Evolutionary conservation across 2,888 invertebrate species (phyloP), one percentile per base, ranked within the genome.

Genomic region (Thymelicus sylvestris): DNA sequence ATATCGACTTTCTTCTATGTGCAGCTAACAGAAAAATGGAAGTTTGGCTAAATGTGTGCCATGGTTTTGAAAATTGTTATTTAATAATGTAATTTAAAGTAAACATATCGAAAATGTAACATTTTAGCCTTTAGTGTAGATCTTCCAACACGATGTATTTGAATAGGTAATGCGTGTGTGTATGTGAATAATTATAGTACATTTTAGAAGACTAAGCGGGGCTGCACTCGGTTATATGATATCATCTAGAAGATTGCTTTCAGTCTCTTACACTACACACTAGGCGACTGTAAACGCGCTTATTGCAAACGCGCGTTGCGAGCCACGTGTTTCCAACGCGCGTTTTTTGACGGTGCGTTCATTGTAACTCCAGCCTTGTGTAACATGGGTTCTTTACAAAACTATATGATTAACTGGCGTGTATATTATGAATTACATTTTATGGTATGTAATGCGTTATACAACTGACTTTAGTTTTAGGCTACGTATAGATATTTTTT

Each of bases 391-490:
- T 82, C 83, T 81, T 86, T 79, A 81, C 67, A 66, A 57, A 73
- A 74, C 74, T 71, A 62, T 73, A 72, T 80, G 82, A 81, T 78
- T 86, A 85, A 82, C 80, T 83, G 86, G 83, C 84, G 81, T 84
- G 85, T 86, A 86, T 81, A 86, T 87, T 86, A 85, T 71, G 75
- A 81, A 84, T 85, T 83, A 85, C 81, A 85, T 85, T 83, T 66
- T 66, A 57, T 66, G 62, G 62, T 66, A 66, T 86, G 79, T 81
- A 82, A 78, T 85, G 82, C 87, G 86, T 86, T 92, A 91, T 92
- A 92, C 90, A 92, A 92, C 88, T 89, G 91, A 93, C 88, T 89
- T 84, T 92, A 92, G 91, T 87, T 86, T 83, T 93, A 93, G 91
- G 89, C 80, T 92, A 92, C 84, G 86, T 84, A 88, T 90, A 89